These are phyloP conservation scores for Acipenser transmontanus DNA, from an alignment of 2,797 vertebrate species.

Conservation along the genomic window DNA sequence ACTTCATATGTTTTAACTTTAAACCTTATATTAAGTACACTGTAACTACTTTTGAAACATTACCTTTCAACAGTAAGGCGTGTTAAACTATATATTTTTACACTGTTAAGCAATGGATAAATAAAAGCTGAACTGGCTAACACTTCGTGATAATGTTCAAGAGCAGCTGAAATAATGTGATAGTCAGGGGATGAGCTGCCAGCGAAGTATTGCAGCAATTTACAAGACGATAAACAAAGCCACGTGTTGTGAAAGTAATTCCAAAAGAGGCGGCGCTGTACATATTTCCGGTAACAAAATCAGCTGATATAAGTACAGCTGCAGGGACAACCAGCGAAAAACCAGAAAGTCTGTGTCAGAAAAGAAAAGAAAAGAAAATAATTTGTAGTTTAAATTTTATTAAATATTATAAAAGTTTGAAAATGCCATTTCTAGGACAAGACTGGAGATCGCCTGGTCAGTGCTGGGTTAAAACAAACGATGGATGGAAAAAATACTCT, in stretches of 20 bases:
- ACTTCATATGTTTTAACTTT: background rate
- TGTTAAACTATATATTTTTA: background rate
- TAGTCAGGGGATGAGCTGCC: constrained; percentile 26
- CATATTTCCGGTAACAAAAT: constrained; percentile 80
- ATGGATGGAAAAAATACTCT: constrained; percentile 84
- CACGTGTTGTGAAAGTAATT: constrained; percentile 73
- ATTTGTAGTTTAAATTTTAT: background rate
- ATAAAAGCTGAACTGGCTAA: constrained; percentile 30
- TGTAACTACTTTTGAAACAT: constrained; percentile 19
- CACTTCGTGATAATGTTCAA: constrained; percentile 11
- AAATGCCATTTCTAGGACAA: constrained; percentile 94
- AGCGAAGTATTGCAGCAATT: constrained; percentile 48
- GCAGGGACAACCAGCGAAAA: constrained; percentile 24
- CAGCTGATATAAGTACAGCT: constrained; percentile 66
- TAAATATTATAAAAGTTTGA: background rate
- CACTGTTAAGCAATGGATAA: constrained; percentile 24
- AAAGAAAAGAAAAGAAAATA: background rate
- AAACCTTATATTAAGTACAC: constrained; percentile 19
- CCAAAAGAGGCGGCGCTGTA: constrained; percentile 55
- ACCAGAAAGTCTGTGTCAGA: background rate
- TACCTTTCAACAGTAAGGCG: background rate
- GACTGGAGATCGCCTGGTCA: constrained; percentile 97
- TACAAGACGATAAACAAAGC: constrained; percentile 82
- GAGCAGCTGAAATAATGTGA: constrained; percentile 14
- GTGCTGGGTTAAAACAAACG: constrained; percentile 93